Evolutionary conservation across 2,113 vertebrate genomes (phyloP).

Genomic region (Elachura formosa): DNA sequence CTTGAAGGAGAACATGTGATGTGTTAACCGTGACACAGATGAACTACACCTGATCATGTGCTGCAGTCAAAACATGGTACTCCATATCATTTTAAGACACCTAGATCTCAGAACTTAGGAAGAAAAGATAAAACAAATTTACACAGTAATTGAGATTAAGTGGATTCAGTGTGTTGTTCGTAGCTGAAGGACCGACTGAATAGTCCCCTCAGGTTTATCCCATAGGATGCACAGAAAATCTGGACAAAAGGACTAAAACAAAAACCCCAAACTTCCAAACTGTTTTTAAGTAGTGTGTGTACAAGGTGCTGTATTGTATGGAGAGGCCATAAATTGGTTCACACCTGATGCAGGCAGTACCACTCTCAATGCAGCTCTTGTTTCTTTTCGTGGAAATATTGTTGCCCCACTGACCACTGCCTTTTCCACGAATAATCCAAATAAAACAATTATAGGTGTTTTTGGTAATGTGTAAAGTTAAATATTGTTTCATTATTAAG

Average conservation of each 20-base stretch:
- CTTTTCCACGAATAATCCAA: not conserved
- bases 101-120: not conserved
- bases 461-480: not conserved
- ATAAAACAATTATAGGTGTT: not conserved
- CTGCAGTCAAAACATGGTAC: not conserved
- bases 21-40: not conserved
- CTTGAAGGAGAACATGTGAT: not conserved
- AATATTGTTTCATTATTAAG: not conserved
- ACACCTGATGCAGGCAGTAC: not conserved
- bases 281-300: not conserved
- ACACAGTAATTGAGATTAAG: rapidly evolving
- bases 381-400: not conserved
- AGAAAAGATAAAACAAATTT: not conserved
- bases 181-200: not conserved
- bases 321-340: not conserved
- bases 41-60: rapidly evolving
- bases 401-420: not conserved
- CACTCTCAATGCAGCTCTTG: not conserved
- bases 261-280: not conserved
- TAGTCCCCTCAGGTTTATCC: not conserved
- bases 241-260: not conserved
- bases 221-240: not conserved
- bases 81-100: not conserved
- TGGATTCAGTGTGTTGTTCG: not conserved
- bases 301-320: not conserved